Conservation (phyloP, 2,113 vertebrate species). For the Elanus axillaris region DNA sequence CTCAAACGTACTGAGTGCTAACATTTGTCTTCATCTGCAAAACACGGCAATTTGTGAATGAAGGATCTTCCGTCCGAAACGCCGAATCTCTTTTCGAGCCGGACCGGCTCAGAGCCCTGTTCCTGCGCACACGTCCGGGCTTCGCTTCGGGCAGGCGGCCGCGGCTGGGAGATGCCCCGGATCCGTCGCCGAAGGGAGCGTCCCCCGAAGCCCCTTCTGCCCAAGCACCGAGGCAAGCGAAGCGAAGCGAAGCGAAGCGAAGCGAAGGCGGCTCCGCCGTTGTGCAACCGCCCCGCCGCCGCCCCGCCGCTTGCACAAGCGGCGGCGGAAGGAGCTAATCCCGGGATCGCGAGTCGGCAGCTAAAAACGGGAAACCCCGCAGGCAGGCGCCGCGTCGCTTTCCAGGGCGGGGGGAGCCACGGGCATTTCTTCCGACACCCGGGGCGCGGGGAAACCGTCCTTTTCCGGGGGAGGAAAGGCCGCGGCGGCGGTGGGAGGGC, state of each 20-base stretch:
- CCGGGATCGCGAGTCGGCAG: background rate
- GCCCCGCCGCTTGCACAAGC: background rate
- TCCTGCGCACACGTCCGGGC: background rate
- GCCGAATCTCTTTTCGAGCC: fast-evolving
- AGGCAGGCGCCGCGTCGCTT: background rate
- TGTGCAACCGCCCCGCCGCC: background rate
- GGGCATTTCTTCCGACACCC: background rate
- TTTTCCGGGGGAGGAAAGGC: background rate
- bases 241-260: background rate
- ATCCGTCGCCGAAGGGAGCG: fast-evolving
- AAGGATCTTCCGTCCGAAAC: fast-evolving
- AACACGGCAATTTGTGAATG: fast-evolving
- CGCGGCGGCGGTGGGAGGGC: background rate
- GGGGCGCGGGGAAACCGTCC: background rate
- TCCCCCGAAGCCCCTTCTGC: background rate
- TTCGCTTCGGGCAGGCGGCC: fast-evolving
- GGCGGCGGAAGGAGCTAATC: background rate
- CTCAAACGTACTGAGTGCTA: fast-evolving
- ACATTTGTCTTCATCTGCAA: fast-evolving
- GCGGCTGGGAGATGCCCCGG: fast-evolving
- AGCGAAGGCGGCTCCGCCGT: background rate
- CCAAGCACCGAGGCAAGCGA: fast-evolving
- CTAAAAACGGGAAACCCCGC: background rate
- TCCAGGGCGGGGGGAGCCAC: background rate
- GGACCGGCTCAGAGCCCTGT: background rate